Conservation (phyloP, 2,888 invertebrate genomes). For the Agrilus cyanescens region DNA sequence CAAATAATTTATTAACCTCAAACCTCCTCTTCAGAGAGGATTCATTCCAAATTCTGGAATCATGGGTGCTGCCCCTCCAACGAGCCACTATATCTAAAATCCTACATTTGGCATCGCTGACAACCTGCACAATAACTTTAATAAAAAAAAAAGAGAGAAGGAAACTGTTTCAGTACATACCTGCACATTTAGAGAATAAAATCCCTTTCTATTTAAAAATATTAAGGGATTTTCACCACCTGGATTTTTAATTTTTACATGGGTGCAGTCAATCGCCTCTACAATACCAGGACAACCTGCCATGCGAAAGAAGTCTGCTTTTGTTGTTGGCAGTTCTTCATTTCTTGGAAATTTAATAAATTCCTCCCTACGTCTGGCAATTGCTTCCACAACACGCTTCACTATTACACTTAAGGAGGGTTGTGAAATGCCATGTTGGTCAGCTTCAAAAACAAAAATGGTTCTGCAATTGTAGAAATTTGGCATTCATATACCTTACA, state of each 20-base stretch:
- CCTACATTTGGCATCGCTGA: conserved; percentile 3
- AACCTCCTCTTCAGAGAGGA: conserved; percentile 6
- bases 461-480: no score
- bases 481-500: no score
- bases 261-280: background rate
- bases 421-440: background rate
- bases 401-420: background rate
- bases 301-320: background rate
- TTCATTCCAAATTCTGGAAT: conserved; percentile 9
- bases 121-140: background rate
- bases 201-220: background rate
- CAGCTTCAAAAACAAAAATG: background rate
- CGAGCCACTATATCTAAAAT: conserved; percentile 6
- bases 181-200: background rate
- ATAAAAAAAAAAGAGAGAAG: no score
- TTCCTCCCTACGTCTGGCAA: background rate
- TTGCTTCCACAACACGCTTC: background rate
- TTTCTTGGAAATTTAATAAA: background rate
- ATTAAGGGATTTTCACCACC: background rate
- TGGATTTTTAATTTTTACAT: conserved; percentile 1
- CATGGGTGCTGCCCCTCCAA: conserved; percentile 6
- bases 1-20: conserved; percentile 2
- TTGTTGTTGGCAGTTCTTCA: background rate
- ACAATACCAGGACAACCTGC: conserved; percentile 1
- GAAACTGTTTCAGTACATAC: no score